phyloP scores from a whole-genome alignment of 2,888 invertebrate genomes.

The Julus scanicus region DNA sequence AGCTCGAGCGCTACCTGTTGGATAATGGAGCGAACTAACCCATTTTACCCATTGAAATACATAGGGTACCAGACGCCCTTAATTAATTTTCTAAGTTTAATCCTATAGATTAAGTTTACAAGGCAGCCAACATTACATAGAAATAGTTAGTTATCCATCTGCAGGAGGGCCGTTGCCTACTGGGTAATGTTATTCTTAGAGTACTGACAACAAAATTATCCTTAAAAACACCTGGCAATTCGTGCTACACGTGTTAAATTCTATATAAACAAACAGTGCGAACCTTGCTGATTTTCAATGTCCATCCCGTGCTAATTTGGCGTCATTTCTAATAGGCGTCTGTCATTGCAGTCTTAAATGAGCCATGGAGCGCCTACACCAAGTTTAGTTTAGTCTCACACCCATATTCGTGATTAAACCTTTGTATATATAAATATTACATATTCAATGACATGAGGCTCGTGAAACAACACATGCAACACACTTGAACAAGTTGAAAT shows the following conservation, averaged over 20 bases:
- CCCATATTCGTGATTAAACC: not conserved
- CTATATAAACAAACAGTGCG: not conserved
- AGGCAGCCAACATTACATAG: too few species aligned
- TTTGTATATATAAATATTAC: not conserved
- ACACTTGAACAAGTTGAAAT: not conserved
- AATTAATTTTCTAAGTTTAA: not conserved
- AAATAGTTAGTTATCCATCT: not conserved
- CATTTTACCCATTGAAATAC: too few species aligned
- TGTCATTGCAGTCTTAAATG: not conserved
- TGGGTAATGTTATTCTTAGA: not conserved
- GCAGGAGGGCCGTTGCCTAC: not conserved
- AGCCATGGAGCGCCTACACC: not conserved
- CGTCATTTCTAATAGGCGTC: not conserved
- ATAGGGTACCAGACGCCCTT: too few species aligned
- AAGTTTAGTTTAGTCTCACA: not conserved
- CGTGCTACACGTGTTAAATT: not conserved
- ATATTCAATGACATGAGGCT: not conserved
- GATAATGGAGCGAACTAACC: too few species aligned
- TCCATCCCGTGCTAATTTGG: not conserved
- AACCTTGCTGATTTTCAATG: slow-evolving; percentile 5
- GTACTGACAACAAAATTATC: not conserved
- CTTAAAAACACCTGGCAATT: not conserved
- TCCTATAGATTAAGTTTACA: not conserved
- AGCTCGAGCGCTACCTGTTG: too few species aligned
- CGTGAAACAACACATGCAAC: not conserved